Evolutionary conservation across 2,797 vertebrate genomes (phyloP).

Genomic region (Sparus aurata): DNA sequence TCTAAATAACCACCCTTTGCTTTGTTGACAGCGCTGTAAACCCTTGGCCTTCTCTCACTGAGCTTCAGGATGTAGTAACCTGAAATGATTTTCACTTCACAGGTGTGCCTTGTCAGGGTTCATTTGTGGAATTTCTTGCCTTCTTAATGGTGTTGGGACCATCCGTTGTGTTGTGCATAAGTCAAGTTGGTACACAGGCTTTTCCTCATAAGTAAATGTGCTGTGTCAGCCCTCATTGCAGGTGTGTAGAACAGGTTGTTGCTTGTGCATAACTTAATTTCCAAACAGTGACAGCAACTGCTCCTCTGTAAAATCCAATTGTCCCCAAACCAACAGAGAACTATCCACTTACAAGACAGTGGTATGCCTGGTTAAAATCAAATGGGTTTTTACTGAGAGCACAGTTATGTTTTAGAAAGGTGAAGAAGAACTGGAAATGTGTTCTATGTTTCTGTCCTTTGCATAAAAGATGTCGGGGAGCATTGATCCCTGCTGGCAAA

Average conservation of each 20-base stretch:
- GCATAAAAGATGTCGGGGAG: slow-evolving; percentile 49
- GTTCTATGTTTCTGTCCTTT: slow-evolving; percentile 61
- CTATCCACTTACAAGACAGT: slow-evolving; percentile 31
- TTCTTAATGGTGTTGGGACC: no score
- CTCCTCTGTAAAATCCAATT: slow-evolving; percentile 33
- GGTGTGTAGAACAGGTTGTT: slow-evolving; percentile 24
- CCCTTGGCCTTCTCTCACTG: no score
- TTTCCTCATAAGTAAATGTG: slow-evolving; percentile 25
- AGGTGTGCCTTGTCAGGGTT: no score
- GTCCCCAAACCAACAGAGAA: slow-evolving; percentile 48
- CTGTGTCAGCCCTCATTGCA: slow-evolving; percentile 20
- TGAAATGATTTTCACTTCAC: no score
- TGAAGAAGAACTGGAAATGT: slow-evolving; percentile 62
- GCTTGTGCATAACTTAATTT: slow-evolving; percentile 35
- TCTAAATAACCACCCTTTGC: no score
- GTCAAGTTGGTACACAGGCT: no score
- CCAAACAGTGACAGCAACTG: slow-evolving; percentile 30
- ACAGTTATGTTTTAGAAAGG: slow-evolving; percentile 41
- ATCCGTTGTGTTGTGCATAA: no score
- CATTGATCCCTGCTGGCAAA: slow-evolving; percentile 45
- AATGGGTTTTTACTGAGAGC: slow-evolving; percentile 44
- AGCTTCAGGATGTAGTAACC: no score
- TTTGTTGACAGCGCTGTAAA: no score
- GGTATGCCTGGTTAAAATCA: slow-evolving; percentile 29
- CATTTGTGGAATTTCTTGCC: no score